Conservation (phyloP, 2,888 invertebrate species). For the Napeogenes sylphis region DNA sequence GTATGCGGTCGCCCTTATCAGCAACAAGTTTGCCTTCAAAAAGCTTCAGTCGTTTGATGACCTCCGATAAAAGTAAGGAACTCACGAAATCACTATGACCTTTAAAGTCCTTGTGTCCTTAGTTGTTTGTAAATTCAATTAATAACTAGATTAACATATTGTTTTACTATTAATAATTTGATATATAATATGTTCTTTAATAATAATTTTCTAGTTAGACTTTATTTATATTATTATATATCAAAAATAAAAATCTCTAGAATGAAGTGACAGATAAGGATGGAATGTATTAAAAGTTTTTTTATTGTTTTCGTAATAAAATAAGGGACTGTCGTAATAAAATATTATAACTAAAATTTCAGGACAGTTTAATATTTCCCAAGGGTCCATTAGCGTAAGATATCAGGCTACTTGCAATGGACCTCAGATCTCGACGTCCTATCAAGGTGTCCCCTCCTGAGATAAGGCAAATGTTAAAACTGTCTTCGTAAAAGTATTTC, state of each 20-base stretch:
- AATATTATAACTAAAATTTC: too few species aligned
- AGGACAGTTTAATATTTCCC: constrained; percentile 36
- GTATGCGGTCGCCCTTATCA: constrained; percentile 30
- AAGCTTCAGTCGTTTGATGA: constrained; percentile 31
- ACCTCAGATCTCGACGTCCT: constrained; percentile 41
- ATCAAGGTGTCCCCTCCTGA: constrained; percentile 43
- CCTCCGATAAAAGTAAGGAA: constrained; percentile 39
- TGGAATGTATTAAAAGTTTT: too few species aligned
- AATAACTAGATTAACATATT: neutral
- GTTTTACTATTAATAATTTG: neutral
- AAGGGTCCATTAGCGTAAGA: constrained; percentile 63
- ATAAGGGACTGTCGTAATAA: too few species aligned
- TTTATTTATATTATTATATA: too few species aligned
- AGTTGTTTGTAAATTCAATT: neutral
- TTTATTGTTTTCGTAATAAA: too few species aligned
- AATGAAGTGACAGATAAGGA: too few species aligned
- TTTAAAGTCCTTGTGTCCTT: neutral
- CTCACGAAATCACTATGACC: constrained; percentile 31
- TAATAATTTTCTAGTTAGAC: too few species aligned
- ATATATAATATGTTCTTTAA: too few species aligned
- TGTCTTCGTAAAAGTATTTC: too few species aligned
- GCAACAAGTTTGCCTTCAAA: constrained; percentile 43
- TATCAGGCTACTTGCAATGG: constrained; percentile 46
- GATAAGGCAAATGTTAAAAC: neutral
- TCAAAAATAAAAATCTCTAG: too few species aligned